Percentiles rank a stretch among this genome's conserved stretches.
phyloP scores from a whole-genome alignment of 2,797 vertebrate genomes.

The Anolis apletophallus region DNA sequence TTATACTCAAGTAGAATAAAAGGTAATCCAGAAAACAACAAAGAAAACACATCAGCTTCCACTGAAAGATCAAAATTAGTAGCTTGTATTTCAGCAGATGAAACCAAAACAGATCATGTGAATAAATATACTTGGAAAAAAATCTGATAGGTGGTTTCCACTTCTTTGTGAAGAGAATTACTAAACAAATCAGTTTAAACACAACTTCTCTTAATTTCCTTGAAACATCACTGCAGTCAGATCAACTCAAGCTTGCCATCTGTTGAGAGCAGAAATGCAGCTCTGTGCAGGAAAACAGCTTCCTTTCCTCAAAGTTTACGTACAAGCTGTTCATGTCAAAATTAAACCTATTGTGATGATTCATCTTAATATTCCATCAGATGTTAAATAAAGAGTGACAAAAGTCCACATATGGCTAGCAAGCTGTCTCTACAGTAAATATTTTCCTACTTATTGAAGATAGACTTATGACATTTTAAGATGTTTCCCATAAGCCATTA shows the following conservation, averaged over 20 bases:
- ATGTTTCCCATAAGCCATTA: constrained; percentile 67
- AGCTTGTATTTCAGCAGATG: constrained; percentile 50
- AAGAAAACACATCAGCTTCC: constrained; percentile 5
- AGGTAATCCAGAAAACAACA: neutral
- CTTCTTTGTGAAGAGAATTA: constrained; percentile 67
- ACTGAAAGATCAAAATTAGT: constrained; percentile 44
- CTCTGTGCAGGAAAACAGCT: constrained; percentile 72
- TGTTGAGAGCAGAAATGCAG: constrained; percentile 77
- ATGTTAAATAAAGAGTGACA: constrained; percentile 84
- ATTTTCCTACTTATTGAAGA: constrained; percentile 80
- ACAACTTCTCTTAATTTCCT: constrained; percentile 70
- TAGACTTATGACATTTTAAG: constrained; percentile 74
- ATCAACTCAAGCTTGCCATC: constrained; percentile 79
- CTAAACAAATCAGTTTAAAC: constrained; percentile 74
- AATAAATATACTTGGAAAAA: constrained; percentile 50
- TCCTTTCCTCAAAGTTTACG: constrained; percentile 71
- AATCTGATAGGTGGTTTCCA: constrained; percentile 53
- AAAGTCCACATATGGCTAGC: constrained; percentile 85
- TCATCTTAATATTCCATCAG: constrained; percentile 81
- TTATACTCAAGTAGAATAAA: too few relatives aligned
- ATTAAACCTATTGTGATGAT: constrained; percentile 79
- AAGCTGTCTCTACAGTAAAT: constrained; percentile 84
- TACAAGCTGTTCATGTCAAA: constrained; percentile 85
- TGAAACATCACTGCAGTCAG: constrained; percentile 72
- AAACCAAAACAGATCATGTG: constrained; percentile 38